Evolutionary conservation across 2,797 vertebrate genomes (phyloP).

Genomic region (Pipistrellus pygmaeus): DNA sequence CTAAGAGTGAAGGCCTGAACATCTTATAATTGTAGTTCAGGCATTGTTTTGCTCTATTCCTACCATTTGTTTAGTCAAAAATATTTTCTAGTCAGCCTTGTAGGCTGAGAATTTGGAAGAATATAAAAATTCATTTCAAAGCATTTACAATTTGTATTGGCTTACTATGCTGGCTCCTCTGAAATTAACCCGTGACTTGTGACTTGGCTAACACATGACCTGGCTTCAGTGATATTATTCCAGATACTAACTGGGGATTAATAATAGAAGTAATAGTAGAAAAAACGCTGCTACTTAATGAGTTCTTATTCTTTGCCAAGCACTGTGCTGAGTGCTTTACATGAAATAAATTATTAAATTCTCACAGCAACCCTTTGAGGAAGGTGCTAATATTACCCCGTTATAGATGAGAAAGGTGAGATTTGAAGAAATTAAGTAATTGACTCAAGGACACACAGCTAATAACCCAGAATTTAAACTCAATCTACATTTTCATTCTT

Average conservation of each 20-base stretch:
- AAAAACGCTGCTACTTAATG: slow-evolving; percentile 23
- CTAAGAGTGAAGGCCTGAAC: slow-evolving; percentile 54
- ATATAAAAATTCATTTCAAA: slow-evolving; percentile 75
- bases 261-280: slow-evolving; percentile 47
- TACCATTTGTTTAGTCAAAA: slow-evolving; percentile 68
- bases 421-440: slow-evolving; percentile 48
- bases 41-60: slow-evolving; percentile 59
- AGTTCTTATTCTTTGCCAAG: slow-evolving; percentile 26
- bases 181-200: slow-evolving; percentile 31
- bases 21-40: slow-evolving; percentile 59
- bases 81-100: slow-evolving; percentile 63
- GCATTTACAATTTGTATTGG: slow-evolving; percentile 72
- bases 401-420: background rate
- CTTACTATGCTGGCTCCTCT: slow-evolving; percentile 52
- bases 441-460: background rate
- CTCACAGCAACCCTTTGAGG: background rate
- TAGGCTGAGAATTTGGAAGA: slow-evolving; percentile 60
- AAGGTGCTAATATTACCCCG: background rate
- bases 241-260: slow-evolving; percentile 29
- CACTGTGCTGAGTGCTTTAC: slow-evolving; percentile 53
- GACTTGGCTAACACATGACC: slow-evolving; percentile 24
- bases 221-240: slow-evolving; percentile 9
- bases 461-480: slow-evolving; percentile 15
- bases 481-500: background rate
- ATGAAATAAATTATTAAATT: slow-evolving; percentile 26